Conservation (phyloP, 2,113 vertebrate species). For the Saccopteryx bilineata region DNA sequence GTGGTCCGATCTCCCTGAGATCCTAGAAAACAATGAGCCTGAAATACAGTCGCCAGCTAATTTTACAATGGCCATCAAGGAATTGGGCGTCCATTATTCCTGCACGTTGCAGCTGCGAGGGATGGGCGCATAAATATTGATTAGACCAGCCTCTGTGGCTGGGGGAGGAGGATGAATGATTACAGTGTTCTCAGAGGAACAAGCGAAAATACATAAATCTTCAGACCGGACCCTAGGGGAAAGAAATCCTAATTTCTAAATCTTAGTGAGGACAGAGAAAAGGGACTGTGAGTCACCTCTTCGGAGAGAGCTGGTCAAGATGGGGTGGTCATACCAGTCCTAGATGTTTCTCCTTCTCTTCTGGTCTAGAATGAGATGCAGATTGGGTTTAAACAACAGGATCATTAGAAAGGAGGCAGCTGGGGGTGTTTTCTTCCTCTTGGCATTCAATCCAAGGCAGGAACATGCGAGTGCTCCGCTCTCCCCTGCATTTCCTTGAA, state of each 20-base stretch:
- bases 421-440: neutral
- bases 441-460: slow-evolving; percentile 43
- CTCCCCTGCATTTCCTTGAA: slow-evolving; percentile 59
- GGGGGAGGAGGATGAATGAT: slow-evolving; percentile 26
- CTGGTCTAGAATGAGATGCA: slow-evolving; percentile 36
- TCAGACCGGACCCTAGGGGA: neutral
- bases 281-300: neutral
- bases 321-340: neutral
- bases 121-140: slow-evolving; percentile 81
- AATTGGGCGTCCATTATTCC: slow-evolving; percentile 63
- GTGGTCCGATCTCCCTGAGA: slow-evolving; percentile 38
- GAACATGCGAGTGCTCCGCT: neutral
- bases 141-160: slow-evolving; percentile 57
- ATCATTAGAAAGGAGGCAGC: slow-evolving; percentile 11
- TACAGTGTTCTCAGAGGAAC: slow-evolving; percentile 39
- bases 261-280: neutral
- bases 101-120: slow-evolving; percentile 71
- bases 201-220: slow-evolving; percentile 56
- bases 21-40: slow-evolving; percentile 73
- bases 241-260: slow-evolving; percentile 24
- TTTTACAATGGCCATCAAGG: slow-evolving; percentile 77
- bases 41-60: slow-evolving; percentile 66
- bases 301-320: neutral
- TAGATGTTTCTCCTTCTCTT: neutral
- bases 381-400: neutral